Evolutionary conservation across 2,888 invertebrate species (phyloP).

Genomic region (Pilophorus perplexus): DNA sequence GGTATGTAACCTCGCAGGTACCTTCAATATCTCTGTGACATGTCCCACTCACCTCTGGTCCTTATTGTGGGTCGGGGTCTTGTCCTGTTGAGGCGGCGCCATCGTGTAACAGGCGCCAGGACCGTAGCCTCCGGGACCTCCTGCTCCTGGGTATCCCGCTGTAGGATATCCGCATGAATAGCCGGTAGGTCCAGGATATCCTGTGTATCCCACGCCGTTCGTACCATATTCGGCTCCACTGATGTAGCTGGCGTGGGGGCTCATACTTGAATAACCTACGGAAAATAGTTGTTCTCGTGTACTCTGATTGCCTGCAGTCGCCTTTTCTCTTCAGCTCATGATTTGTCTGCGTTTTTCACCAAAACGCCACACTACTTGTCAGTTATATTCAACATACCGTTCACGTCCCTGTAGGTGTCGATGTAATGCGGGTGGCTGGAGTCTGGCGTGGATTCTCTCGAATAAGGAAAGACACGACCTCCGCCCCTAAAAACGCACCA

Average conservation of each 20-base stretch:
- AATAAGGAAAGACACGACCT: slow-evolving; percentile 52
- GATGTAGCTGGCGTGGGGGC: slow-evolving; percentile 82
- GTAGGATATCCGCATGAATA: slow-evolving; percentile 59
- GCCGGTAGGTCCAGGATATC: slow-evolving; percentile 60
- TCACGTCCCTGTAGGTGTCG: slow-evolving; percentile 81
- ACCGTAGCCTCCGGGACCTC: slow-evolving; percentile 57
- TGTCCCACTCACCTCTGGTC: slow-evolving; percentile 64
- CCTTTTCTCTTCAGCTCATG: not conserved
- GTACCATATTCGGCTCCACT: slow-evolving; percentile 75
- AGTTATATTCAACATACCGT: slow-evolving; percentile 60
- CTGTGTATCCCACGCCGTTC: slow-evolving; percentile 64
- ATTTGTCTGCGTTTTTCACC: not conserved
- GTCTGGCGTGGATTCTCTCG: slow-evolving; percentile 84
- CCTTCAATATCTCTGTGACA: too few relatives aligned
- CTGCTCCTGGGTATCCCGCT: slow-evolving; percentile 59
- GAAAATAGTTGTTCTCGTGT: too few relatives aligned
- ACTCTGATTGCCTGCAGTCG: too few relatives aligned
- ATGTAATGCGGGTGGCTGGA: slow-evolving; percentile 86
- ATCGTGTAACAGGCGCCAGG: slow-evolving; percentile 76
- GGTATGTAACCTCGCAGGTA: too few relatives aligned
- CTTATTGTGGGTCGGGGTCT: slow-evolving; percentile 64
- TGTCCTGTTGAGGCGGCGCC: slow-evolving; percentile 75
- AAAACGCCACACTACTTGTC: not conserved
- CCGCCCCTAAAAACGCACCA: slow-evolving; percentile 48
- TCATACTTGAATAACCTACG: slow-evolving; percentile 75